Evolutionary conservation across 2,888 invertebrate genomes (phyloP).

Genomic region (Lochmaea capreae): DNA sequence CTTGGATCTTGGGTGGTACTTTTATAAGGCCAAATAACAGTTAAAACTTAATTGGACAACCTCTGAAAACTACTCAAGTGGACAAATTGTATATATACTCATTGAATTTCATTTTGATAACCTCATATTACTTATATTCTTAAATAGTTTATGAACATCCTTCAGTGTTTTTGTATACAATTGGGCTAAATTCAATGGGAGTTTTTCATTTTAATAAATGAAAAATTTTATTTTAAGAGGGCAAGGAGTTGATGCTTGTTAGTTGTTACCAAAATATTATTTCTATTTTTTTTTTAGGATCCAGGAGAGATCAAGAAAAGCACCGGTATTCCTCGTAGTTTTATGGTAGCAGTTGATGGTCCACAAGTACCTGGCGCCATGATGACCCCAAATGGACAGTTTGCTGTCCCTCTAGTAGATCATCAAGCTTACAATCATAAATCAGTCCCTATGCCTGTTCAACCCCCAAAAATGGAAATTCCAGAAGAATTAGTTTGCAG

Average conservation of each 20-base stretch:
- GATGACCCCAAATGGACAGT: constrained; percentile 88
- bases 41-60: too few relatives aligned
- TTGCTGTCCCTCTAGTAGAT: constrained; percentile 89
- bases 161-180: too few relatives aligned
- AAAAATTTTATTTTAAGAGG: too few relatives aligned
- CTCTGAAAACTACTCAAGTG: too few relatives aligned
- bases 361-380: constrained; percentile 91
- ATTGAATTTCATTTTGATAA: too few relatives aligned
- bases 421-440: constrained; percentile 82
- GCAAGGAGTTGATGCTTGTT: not conserved
- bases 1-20: too few relatives aligned
- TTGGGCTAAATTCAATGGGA: too few relatives aligned
- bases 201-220: too few relatives aligned
- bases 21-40: too few relatives aligned
- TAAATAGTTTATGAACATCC: too few relatives aligned
- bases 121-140: too few relatives aligned
- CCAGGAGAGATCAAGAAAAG: constrained; percentile 89
- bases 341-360: constrained; percentile 93
- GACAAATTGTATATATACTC: too few relatives aligned
- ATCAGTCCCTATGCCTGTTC: constrained; percentile 64
- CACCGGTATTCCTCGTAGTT: constrained; percentile 97
- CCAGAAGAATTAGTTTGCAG: constrained; percentile 93
- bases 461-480: constrained; percentile 76
- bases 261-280: not conserved
- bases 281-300: constrained; percentile 65